Conservation (phyloP, 2,797 vertebrate species). For the Gastrophryne carolinensis region DNA sequence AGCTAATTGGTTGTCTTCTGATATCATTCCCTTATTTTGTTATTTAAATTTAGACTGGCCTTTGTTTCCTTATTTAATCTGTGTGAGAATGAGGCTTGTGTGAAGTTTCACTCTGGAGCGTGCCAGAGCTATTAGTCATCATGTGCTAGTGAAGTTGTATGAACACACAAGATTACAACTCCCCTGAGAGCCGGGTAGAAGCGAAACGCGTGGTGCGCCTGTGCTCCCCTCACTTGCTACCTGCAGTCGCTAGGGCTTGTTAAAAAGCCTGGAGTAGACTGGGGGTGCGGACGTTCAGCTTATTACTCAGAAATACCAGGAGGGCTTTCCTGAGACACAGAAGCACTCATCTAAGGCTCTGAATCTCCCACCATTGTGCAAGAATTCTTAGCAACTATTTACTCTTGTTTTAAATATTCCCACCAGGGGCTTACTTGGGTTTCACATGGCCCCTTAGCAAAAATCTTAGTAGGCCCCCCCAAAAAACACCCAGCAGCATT, state of each 20-base stretch:
- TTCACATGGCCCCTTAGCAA: too few species aligned
- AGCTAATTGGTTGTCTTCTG: too few species aligned
- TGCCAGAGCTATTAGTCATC: too few species aligned
- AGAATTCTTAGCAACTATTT: conserved; percentile 6
- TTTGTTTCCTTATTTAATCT: too few species aligned
- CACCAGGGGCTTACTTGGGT: neutral
- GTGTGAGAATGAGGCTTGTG: too few species aligned
- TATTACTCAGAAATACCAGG: neutral
- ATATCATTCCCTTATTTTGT: too few species aligned
- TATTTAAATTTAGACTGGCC: too few species aligned
- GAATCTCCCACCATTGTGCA: neutral
- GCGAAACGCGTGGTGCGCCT: neutral
- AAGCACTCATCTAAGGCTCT: neutral
- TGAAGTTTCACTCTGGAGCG: too few species aligned
- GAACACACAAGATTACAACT: neutral
- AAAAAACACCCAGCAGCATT: too few species aligned
- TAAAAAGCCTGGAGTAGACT: neutral
- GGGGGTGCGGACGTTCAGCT: neutral
- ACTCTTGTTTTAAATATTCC: neutral
- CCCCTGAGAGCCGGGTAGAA: neutral
- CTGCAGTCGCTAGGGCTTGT: neutral
- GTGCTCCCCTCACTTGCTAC: neutral
- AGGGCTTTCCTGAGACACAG: neutral
- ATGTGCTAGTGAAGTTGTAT: neutral
- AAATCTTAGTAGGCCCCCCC: too few species aligned